These are phyloP conservation scores for Hemaris fuciformis DNA, from an alignment of 2,888 invertebrate genomes.

Conservation along the genomic window DNA sequence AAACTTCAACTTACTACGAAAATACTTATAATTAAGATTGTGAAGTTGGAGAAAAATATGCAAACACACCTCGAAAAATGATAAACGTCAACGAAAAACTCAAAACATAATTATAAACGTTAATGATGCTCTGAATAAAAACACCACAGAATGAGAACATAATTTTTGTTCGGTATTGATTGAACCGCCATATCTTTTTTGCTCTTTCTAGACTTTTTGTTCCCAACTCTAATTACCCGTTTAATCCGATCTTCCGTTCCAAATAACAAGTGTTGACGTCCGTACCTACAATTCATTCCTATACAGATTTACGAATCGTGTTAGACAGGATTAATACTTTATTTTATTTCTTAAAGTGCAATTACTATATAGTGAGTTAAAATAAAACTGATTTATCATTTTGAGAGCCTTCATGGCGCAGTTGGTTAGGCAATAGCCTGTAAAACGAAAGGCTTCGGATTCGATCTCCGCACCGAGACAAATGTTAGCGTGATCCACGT, in stretches of 20 bases:
- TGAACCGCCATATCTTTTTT: background rate
- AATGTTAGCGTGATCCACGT: too few relatives aligned
- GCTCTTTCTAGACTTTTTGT: background rate
- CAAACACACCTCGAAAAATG: background rate
- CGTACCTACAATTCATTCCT: background rate
- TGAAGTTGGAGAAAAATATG: background rate
- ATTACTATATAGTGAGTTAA: too few relatives aligned
- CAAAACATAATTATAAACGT: background rate
- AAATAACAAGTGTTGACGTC: background rate
- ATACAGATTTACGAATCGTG: background rate
- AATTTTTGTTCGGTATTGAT: background rate
- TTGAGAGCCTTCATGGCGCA: too few relatives aligned
- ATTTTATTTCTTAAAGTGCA: too few relatives aligned
- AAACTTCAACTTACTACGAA: background rate
- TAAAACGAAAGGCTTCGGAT: too few relatives aligned
- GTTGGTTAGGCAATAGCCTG: too few relatives aligned
- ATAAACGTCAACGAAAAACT: background rate
- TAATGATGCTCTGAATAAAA: background rate
- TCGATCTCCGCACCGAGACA: too few relatives aligned
- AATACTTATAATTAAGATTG: background rate
- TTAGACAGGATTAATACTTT: too few relatives aligned
- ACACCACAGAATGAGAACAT: background rate
- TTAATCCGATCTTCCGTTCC: background rate
- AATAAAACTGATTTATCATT: too few relatives aligned
- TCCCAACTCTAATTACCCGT: background rate